Conservation (phyloP, 2,113 vertebrate genomes). For the Podarcis muralis region DNA sequence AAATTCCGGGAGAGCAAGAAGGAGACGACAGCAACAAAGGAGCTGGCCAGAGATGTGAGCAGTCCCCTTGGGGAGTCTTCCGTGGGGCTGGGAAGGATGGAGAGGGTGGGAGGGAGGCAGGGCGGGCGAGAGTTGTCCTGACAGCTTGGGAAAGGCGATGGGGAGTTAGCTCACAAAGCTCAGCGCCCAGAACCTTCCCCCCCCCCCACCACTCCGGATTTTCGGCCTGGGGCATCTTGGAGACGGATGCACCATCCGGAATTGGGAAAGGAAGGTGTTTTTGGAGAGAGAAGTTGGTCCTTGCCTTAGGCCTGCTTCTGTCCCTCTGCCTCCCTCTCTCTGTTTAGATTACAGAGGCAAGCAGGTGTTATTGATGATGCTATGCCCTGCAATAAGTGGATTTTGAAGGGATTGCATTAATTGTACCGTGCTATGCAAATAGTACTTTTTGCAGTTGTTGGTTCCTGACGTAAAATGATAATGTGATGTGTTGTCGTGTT, state of each 20-base stretch:
- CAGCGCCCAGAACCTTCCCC: neutral
- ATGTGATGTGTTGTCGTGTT: neutral
- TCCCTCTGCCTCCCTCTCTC: too few species aligned
- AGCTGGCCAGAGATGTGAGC: constrained; percentile 7
- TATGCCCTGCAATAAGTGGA: neutral
- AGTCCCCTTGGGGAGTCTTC: neutral
- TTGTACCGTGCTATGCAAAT: neutral
- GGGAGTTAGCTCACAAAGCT: neutral
- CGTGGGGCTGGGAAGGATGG: neutral
- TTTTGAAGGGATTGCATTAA: neutral
- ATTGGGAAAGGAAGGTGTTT: neutral
- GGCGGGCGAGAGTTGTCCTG: neutral
- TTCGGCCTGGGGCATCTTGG: neutral
- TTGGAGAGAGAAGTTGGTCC: neutral
- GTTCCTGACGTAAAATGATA: too few species aligned
- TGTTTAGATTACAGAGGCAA: neutral
- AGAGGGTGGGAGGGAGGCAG: neutral
- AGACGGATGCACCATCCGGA: neutral
- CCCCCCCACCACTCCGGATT: neutral
- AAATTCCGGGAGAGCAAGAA: neutral
- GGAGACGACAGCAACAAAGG: neutral
- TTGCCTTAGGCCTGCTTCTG: neutral
- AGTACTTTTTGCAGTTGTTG: neutral
- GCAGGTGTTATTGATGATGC: neutral
- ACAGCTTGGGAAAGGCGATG: neutral